phyloP scores from a whole-genome alignment of 2,888 invertebrate species.

The Lepas anatifera region DNA sequence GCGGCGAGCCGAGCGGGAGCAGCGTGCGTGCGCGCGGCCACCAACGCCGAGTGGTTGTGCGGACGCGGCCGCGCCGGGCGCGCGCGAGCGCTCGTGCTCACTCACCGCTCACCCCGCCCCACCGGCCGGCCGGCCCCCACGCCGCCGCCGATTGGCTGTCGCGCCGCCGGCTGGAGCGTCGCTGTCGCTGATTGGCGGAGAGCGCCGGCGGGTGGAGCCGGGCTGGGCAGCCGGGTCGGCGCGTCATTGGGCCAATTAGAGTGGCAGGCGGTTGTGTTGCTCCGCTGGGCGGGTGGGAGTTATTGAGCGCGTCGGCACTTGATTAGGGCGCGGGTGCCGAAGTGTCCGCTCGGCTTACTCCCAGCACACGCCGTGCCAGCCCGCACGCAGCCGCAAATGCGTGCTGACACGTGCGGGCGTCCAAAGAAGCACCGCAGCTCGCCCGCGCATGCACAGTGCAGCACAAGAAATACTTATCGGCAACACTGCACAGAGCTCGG shows the following conservation, averaged over 20 bases:
- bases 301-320: not conserved
- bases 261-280: not conserved
- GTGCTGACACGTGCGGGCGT: no score
- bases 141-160: not conserved
- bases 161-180: not conserved
- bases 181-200: not conserved
- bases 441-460: no score
- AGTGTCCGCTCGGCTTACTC: not conserved
- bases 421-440: no score
- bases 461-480: no score
- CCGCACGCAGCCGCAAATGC: no score
- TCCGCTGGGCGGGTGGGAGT: not conserved
- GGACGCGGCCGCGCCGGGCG: not conserved
- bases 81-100: not conserved
- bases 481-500: no score
- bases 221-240: not conserved
- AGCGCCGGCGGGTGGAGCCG: no score
- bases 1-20: not conserved
- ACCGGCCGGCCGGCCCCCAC: not conserved
- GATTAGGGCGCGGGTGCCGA: not conserved
- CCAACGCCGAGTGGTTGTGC: not conserved
- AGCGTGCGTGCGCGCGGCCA: not conserved
- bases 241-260: constrained; percentile 6
- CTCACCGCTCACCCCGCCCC: constrained; percentile 7
- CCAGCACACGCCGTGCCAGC: not conserved